A percentile compares a stretch with the other conserved stretches of the same genome.
Evolutionary conservation across 2,797 vertebrate genomes (phyloP).

Genomic region (Mus spretus): DNA sequence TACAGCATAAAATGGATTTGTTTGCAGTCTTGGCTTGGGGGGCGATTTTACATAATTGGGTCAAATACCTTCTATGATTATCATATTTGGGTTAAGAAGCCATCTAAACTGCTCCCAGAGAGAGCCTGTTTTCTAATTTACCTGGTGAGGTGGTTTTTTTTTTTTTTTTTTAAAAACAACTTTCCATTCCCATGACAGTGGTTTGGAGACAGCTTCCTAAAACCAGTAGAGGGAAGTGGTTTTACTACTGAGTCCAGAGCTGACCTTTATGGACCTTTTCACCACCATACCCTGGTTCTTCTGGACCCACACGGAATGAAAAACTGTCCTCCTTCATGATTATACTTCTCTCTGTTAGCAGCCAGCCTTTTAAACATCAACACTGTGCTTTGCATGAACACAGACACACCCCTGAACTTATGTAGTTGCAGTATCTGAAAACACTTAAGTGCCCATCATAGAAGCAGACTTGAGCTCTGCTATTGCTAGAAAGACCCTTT

Average conservation of each 20-base stretch:
- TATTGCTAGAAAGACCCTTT: neutral
- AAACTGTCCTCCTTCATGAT: conserved; percentile 40
- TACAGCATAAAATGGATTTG: conserved; percentile 47
- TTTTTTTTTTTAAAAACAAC: neutral
- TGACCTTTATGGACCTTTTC: conserved; percentile 45
- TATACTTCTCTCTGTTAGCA: neutral
- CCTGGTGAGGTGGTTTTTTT: conserved; percentile 37
- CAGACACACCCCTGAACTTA: neutral
- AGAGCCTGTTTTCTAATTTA: conserved; percentile 75
- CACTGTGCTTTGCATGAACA: conserved; percentile 18
- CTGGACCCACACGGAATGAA: conserved; percentile 40
- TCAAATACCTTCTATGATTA: conserved; percentile 41
- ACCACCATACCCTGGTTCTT: conserved; percentile 40
- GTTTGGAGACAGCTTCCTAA: conserved; percentile 60
- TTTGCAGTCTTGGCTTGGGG: conserved; percentile 23
- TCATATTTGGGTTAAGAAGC: neutral
- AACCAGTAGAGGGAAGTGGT: conserved; percentile 55
- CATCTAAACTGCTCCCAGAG: conserved; percentile 3
- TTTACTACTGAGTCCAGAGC: neutral
- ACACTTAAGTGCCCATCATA: neutral
- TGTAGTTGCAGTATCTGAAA: neutral
- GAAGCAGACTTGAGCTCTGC: neutral
- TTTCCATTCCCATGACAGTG: conserved; percentile 49
- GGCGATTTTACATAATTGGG: conserved; percentile 68
- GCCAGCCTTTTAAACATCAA: neutral